A percentile compares a stretch with the other conserved stretches of the same genome.
phyloP scores from a whole-genome alignment of 2,888 invertebrate species.

The Cheilosia urbana region DNA sequence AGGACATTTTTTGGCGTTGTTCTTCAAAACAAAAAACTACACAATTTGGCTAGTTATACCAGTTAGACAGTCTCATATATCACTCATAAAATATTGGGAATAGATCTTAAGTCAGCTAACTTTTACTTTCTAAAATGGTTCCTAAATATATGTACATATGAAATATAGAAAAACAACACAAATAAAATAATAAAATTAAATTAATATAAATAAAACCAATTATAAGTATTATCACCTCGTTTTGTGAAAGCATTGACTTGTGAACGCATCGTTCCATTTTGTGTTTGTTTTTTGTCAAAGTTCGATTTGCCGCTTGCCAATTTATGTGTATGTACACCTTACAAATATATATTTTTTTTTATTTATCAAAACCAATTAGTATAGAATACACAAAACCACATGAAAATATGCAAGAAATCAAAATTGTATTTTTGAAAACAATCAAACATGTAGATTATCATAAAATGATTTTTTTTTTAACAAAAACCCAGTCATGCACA shows the following conservation, averaged over 20 bases:
- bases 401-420: conserved; percentile 64
- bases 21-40: no score
- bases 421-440: conserved; percentile 36
- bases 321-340: conserved; percentile 65
- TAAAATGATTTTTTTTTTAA: conserved; percentile 66
- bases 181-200: conserved; percentile 44
- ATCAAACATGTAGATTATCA: conserved; percentile 46
- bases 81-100: no score
- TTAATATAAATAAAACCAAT: conserved; percentile 53
- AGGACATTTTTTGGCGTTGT: no score
- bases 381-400: conserved; percentile 69
- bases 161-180: conserved; percentile 26
- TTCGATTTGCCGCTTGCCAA: conserved; percentile 63
- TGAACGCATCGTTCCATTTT: conserved; percentile 52
- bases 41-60: no score
- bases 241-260: conserved; percentile 71
- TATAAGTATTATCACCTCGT: conserved; percentile 69
- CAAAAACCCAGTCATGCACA: conserved; percentile 69
- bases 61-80: no score
- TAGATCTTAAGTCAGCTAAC: no score
- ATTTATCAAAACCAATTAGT: conserved; percentile 53
- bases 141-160: conserved; percentile 4
- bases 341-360: conserved; percentile 28
- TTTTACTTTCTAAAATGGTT: no score
- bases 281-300: conserved; percentile 46